Conservation (phyloP, 2,888 invertebrate species). For the Agonopterix subpropinquella region DNA sequence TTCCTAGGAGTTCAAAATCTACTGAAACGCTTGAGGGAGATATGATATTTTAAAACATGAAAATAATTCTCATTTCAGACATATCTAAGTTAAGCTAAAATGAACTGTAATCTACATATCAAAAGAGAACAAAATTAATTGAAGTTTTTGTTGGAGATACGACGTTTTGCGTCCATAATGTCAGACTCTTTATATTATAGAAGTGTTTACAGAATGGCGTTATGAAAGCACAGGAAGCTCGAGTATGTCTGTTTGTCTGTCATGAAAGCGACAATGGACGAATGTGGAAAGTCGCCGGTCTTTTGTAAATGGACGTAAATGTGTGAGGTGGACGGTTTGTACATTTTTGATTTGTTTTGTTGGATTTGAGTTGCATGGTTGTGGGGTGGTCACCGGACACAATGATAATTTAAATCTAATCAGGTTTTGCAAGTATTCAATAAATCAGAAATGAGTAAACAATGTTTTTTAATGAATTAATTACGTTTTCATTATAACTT, state of each 20-base stretch:
- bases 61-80: no score
- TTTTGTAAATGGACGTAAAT: background rate
- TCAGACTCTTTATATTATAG: conserved; percentile 24
- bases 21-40: no score
- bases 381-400: background rate
- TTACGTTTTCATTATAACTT: no score
- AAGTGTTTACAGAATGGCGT: conserved; percentile 45
- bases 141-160: conserved; percentile 2
- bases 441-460: no score
- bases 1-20: no score
- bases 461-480: no score
- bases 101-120: no score
- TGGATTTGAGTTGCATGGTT: conserved; percentile 1
- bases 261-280: conserved; percentile 37
- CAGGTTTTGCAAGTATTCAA: no score
- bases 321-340: conserved; percentile 5
- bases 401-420: no score
- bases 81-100: no score
- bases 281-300: background rate
- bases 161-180: conserved; percentile 6
- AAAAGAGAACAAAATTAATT: no score
- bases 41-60: no score
- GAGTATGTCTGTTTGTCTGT: conserved; percentile 50
- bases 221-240: conserved; percentile 59
- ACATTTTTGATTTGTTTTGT: background rate